These are phyloP conservation scores for Gryllus bimaculatus DNA, from an alignment of 1,140 invertebrate species.

Conservation along the genomic window DNA sequence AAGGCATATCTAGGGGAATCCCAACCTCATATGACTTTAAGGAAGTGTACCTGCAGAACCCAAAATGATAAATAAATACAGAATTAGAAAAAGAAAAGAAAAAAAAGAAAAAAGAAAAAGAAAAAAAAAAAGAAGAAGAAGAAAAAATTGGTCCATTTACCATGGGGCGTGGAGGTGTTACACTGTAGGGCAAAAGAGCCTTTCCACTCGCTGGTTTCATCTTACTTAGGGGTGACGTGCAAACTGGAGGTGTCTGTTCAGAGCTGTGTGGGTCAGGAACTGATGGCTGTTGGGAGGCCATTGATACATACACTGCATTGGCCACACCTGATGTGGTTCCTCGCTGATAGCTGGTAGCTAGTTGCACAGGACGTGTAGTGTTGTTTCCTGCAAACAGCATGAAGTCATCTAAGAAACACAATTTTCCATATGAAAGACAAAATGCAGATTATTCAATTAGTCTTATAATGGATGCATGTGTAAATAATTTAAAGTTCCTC, in stretches of 20 bases:
- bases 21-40: too few species aligned
- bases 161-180: slow-evolving; percentile 70
- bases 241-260: slow-evolving; percentile 20
- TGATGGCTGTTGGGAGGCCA: neutral
- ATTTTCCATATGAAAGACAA: too few species aligned
- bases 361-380: slow-evolving; percentile 18
- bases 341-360: slow-evolving; percentile 27
- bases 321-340: slow-evolving; percentile 24
- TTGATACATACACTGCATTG: slow-evolving; percentile 18
- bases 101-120: too few species aligned
- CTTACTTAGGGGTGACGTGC: slow-evolving; percentile 25
- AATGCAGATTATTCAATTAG: too few species aligned
- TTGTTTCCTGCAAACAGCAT: neutral
- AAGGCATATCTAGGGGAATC: too few species aligned
- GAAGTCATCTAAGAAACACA: too few species aligned
- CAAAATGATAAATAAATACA: too few species aligned
- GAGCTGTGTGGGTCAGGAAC: neutral
- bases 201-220: slow-evolving; percentile 46
- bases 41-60: too few species aligned
- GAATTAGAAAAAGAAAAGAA: too few species aligned
- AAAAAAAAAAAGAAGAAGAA: too few species aligned
- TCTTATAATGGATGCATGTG: too few species aligned
- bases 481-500: too few species aligned
- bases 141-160: slow-evolving; percentile 29
- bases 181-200: slow-evolving; percentile 74